Evolutionary conservation across 2,888 invertebrate genomes (phyloP), one percentile per base, ranked within the genome.

Genomic region (Ischnura elegans): DNA sequence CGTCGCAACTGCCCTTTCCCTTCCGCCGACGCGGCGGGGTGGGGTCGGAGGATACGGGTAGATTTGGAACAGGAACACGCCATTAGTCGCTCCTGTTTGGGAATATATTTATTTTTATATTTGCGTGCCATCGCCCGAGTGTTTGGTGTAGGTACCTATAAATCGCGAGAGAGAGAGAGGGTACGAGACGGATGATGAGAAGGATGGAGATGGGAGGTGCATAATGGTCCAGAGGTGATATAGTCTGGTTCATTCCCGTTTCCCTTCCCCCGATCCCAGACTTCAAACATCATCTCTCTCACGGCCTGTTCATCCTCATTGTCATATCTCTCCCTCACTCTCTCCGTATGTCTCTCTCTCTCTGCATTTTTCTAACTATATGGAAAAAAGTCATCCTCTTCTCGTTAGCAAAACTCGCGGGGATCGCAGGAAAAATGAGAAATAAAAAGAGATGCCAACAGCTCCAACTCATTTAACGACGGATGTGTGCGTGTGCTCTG

Each of bases 401-500:
- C 86, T 86, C 86, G 51, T 87, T 87, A 55, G 90, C 76, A 76
- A 76, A 90, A 90, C 90, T 90, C 61, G 90, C 90, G 76, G 76
- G 76, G 76, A 90, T 90, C 90, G 90, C 61, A 61, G 76, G 76
- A 76, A 76, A 76, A 76, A 76, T 36, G 61, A 76, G 25, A 76
- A 76, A 51, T 51, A 51, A 76, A 76, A 76, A 36, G 76, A 36
- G 76, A 76, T 29, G 76, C 51, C 76, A 87, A 87, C 87, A 87
- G 42, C 87, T 87, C 43, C 42, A 86, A 90, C 90, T 90, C 90
- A 90, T 90, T 90, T 90, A 90, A 61, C 90, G 90, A 90, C 90
- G 90, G 90, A 90, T 90, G 90, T 90, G 90, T 90, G 90, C 55
- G 90, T 42, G 61, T 55, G 87, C 51, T 90, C 61, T 61, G 90